These are phyloP conservation scores for Penaeus vannamei DNA, from an alignment of 1,140 invertebrate species.

Conservation along the genomic window DNA sequence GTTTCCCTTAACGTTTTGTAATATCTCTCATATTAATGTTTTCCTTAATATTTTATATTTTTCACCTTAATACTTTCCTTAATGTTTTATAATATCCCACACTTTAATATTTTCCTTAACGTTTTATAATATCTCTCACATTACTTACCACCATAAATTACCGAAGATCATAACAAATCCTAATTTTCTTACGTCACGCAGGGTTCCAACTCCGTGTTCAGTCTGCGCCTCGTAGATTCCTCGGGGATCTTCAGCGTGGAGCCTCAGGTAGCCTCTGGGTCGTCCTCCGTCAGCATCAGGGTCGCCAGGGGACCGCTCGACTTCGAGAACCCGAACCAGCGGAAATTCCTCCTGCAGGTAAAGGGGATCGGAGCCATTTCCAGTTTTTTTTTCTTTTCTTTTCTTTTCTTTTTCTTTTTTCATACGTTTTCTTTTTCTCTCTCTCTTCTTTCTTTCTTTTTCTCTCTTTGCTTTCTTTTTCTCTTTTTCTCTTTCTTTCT, in stretches of 20 bases:
- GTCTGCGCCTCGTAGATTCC: conserved; percentile 82
- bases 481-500: too few relatives aligned
- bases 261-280: conserved; percentile 83
- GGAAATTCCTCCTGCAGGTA: conserved; percentile 90
- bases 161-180: neutral
- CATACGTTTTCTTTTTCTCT: too few relatives aligned
- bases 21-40: neutral
- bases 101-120: neutral
- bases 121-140: too few relatives aligned
- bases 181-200: conserved; percentile 70
- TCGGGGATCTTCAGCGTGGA: conserved; percentile 88
- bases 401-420: neutral
- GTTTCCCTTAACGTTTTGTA: too few relatives aligned
- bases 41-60: too few relatives aligned
- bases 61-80: neutral
- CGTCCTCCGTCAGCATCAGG: conserved; percentile 85
- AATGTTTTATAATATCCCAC: too few relatives aligned
- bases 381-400: neutral
- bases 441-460: too few relatives aligned
- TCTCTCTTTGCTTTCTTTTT: too few relatives aligned
- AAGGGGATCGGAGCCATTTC: conserved; percentile 64
- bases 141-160: neutral
- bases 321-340: conserved; percentile 92
- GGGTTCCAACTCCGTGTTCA: conserved; percentile 80
- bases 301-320: conserved; percentile 86